Base-by-base conservation (phyloP, 2,113 vertebrate species). In the Pomatostomus ruficeps region DNA sequence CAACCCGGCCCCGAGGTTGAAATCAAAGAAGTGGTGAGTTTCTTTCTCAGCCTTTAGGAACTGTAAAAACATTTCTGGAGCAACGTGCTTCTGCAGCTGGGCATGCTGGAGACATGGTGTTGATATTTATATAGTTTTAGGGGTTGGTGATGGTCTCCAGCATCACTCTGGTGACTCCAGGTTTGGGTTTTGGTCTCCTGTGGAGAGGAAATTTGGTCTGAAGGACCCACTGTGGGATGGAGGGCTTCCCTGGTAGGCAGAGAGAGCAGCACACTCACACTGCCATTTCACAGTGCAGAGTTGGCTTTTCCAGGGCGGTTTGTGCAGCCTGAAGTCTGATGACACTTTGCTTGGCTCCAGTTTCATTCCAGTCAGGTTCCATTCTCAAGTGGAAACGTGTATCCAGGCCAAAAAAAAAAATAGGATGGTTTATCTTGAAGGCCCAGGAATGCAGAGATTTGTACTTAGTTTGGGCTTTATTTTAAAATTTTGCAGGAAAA, bases 1-100 rank as follows among this genome's bases (percentile, higher is more conserved):
- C 97, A 99, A 99, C 96, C 99, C 99, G 2, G 99, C 99, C 3
- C 99, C 99, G 21, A 98, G 99, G 92, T 98, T 99, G 96, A 99
- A 99, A 95, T 99, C 99, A 4, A 99, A 99, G 98, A 99, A 99
- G 96, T 99, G 99, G 99, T 99, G 97, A 99, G 99, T 98, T 51
- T 84, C 48, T 35, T 77, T 54, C 43, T 92, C 52, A 9, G 0
- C 58, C 63, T 93, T 77, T 26, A 59, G 8, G 0, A 1, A 33
- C 52, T 61, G 18, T 63, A n/a, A 55, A 84, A 70, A 52, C 0
- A 0, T 58, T 52, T 63, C 45, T 61, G 88, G 40, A 88, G 71
- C 65, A 78, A 16, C 66, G 38, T 82, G n/a, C 72, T 59, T 43
- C 72, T 77, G 54, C 58, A 76, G 28, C 71, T 1, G 1, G 28